Evolutionary conservation across 2,113 vertebrate species (phyloP).

Genomic region (Myocastor coypus): DNA sequence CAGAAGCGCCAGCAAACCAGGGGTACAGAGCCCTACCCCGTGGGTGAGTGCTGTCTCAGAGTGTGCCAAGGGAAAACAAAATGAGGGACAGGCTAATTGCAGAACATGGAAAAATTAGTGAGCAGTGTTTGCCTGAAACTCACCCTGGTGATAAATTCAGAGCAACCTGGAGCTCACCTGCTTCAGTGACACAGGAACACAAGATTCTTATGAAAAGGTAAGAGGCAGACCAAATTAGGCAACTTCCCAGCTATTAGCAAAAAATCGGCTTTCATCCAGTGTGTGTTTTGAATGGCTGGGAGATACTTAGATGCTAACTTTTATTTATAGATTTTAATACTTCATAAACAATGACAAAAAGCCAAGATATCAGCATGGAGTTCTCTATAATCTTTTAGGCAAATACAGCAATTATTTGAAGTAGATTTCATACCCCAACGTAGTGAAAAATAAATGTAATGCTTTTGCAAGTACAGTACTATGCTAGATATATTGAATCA

Average conservation of each 20-base stretch:
- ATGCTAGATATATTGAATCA: slow-evolving; percentile 54
- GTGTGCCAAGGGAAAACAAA: background rate
- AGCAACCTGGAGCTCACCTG: background rate
- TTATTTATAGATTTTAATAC: slow-evolving; percentile 23
- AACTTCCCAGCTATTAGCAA: background rate
- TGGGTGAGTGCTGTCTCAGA: background rate
- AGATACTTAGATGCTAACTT: background rate
- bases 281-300: background rate
- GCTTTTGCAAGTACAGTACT: slow-evolving; percentile 66
- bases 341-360: background rate
- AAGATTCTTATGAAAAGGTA: background rate
- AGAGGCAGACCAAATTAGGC: background rate
- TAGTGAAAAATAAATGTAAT: slow-evolving; percentile 69
- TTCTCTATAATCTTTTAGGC: slow-evolving; percentile 25
- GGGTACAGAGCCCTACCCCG: background rate
- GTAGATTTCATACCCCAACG: slow-evolving; percentile 51
- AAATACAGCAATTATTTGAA: slow-evolving; percentile 61
- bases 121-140: background rate
- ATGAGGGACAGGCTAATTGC: background rate
- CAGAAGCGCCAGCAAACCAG: background rate
- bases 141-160: background rate
- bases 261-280: background rate
- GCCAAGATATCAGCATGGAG: slow-evolving; percentile 33
- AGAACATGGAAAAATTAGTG: background rate
- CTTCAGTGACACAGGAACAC: background rate